Evolutionary conservation across 1,140 invertebrate species (phyloP), one percentile per base, ranked within the genome.

Genomic region (Drosophila santomea): DNA sequence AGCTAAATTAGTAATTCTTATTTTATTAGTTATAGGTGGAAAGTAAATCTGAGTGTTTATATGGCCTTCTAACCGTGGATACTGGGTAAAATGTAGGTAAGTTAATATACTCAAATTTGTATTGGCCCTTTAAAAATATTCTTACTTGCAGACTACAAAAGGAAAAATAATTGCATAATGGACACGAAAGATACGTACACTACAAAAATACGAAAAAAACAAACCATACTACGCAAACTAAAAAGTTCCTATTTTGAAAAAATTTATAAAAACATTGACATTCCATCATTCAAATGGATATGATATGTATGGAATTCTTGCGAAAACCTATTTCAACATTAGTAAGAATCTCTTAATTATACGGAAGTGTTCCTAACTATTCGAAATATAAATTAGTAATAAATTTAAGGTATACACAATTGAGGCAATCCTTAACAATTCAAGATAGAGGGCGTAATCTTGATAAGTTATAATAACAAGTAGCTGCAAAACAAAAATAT

Each of bases 321-420:
- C 50, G 15, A 56, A 56, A 38, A 71, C 44, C 14, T 57, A 75
- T 60, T 56, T 66, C 32, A 62, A 60, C 57, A 50, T 43, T 71
- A 74, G 57, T 66, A 82, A 61, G 72, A 79, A 79, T 64, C 73
- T 52, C 36, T 79, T 41, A 78, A 75, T 60, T 66, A 74, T 64
- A 88, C 83, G 79, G 75, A 82, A 79, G 68, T 83, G 83, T 86
- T 86, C 83, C 83, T 86, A 83, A 79, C 71, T 86, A 86, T 86
- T 86, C 55, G 79, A 86, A 86, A 82, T 78, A 79, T 79, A 83
- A 55, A 43, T 52, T 80, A 85, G 63, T 45, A 56, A 72, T 81
- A 86, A 74, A 64, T 55, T 50, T 67, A 78, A 60, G 32, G 55
- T 76, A 75, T 47, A 61, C 43, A 64, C 44, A 66, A 59, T 36